Conservation (phyloP, 1,140 invertebrate genomes). For the Aleiodes sp. region DNA sequence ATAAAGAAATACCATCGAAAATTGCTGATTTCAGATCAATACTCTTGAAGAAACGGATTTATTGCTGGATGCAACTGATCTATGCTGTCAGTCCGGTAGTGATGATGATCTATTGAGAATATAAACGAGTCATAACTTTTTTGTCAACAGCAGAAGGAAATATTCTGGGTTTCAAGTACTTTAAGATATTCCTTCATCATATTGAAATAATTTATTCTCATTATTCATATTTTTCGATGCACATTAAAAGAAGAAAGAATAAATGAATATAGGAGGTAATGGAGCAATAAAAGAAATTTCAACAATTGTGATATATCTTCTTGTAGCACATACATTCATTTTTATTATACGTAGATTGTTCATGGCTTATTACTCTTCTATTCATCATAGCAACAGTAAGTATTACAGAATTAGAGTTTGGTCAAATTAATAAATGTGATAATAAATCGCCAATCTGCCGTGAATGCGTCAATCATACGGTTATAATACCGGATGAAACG, state of each 20-base stretch:
- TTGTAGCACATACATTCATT: constrained; percentile 66
- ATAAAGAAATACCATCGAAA: not conserved
- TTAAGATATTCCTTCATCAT: not conserved
- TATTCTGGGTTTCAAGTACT: no score
- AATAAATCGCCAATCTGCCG: constrained; percentile 51
- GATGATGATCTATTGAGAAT: constrained; percentile 51
- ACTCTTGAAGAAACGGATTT: constrained; percentile 50
- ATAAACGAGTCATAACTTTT: not conserved
- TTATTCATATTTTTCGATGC: constrained; percentile 2
- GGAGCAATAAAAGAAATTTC: not conserved
- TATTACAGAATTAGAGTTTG: constrained; percentile 61
- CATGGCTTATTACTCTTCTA: constrained; percentile 64
- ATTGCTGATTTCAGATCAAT: constrained; percentile 41
- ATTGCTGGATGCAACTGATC: constrained; percentile 46
- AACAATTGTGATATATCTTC: constrained; percentile 25
- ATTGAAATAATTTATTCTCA: not conserved
- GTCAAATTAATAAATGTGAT: constrained; percentile 60
- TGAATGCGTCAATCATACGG: constrained; percentile 48
- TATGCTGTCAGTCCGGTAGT: constrained; percentile 49
- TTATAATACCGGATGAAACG: constrained; percentile 50
- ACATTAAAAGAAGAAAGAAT: not conserved
- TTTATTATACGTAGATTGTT: constrained; percentile 65
- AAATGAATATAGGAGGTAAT: not conserved
- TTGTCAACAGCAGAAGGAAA: not conserved
- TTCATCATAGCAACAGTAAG: constrained; percentile 62